A percentile compares a stretch with the other conserved stretches of the same genome.
Conservation (phyloP, 2,113 vertebrate species). For the Erythrolamprus reginae region DNA sequence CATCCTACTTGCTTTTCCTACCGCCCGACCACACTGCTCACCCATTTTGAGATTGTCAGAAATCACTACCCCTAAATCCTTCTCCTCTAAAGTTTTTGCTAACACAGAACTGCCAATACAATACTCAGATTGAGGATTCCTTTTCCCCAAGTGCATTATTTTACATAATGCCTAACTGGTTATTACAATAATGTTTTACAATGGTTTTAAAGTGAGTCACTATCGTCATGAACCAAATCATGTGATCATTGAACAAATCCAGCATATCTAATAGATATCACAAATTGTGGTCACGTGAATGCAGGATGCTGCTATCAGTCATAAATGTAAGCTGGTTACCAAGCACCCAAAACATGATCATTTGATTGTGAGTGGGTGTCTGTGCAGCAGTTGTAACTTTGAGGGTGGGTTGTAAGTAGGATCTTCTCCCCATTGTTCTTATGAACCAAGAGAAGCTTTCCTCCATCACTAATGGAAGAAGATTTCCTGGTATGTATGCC, state of each 20-base stretch:
- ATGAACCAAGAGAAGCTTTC: not conserved
- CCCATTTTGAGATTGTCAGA: too few relatives aligned
- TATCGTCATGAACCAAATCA: not conserved
- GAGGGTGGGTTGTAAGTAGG: not conserved
- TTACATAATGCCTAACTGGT: not conserved
- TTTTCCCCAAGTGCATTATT: too few relatives aligned
- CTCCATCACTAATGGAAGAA: not conserved
- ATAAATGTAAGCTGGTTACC: not conserved
- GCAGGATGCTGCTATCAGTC: not conserved
- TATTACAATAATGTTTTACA: not conserved
- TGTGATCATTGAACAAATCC: not conserved
- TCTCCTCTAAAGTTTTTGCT: too few relatives aligned
- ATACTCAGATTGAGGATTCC: too few relatives aligned
- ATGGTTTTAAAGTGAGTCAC: not conserved
- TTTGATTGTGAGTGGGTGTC: not conserved
- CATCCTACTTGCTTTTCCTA: too few relatives aligned
- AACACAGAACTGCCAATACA: too few relatives aligned
- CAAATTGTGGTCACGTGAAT: not conserved
- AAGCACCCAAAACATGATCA: not conserved
- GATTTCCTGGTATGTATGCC: not conserved
- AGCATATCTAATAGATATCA: not conserved
- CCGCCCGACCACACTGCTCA: too few relatives aligned
- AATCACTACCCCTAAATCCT: too few relatives aligned
- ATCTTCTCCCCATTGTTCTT: not conserved
- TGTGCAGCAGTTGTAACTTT: not conserved